Percentiles rank a stretch among this genome's conserved stretches.
phyloP scores from a whole-genome alignment of 1,140 invertebrate genomes.

The Drosophila biarmipes region DNA sequence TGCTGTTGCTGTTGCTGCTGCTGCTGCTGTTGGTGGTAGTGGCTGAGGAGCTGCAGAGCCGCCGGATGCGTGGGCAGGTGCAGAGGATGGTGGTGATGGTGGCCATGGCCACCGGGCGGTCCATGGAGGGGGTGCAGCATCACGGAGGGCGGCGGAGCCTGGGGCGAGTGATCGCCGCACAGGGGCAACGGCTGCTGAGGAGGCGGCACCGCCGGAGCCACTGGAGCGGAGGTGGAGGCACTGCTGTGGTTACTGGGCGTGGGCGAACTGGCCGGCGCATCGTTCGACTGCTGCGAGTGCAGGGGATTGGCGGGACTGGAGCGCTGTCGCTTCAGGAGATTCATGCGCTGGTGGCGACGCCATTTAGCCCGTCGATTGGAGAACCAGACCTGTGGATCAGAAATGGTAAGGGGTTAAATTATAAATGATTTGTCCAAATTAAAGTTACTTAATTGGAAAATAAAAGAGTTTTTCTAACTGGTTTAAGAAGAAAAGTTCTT shows the following conservation, averaged over 20 bases:
- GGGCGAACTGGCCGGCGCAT: conserved; percentile 74
- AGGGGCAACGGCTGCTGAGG: conserved; percentile 47
- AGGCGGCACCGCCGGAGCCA: conserved; percentile 51
- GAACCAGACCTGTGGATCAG: conserved; percentile 94
- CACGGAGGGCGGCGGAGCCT: conserved; percentile 53
- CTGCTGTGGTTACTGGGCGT: conserved; percentile 77
- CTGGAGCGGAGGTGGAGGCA: conserved; percentile 58
- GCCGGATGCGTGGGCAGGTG: conserved; percentile 68
- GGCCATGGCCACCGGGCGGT: conserved; percentile 39
- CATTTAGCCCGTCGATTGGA: conserved; percentile 98
- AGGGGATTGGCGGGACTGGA: conserved; percentile 82
- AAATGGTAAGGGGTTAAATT: neutral
- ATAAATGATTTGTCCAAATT: too few species aligned
- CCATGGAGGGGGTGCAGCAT: conserved; percentile 63
- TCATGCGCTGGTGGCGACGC: conserved; percentile 97
- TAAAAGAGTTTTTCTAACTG: too few species aligned
- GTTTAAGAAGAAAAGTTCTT: too few species aligned
- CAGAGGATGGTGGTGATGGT: conserved; percentile 63
- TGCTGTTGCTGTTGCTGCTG: conserved; percentile 55
- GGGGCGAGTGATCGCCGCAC: conserved; percentile 57
- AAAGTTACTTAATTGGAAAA: too few species aligned
- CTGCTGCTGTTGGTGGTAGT: conserved; percentile 74
- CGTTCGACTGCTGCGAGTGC: conserved; percentile 75
- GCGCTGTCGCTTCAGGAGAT: conserved; percentile 91
- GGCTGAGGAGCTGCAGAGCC: conserved; percentile 65